phyloP scores from a whole-genome alignment of 92 coral and sea anemone species.

The Chrysogorgia sp. region DNA sequence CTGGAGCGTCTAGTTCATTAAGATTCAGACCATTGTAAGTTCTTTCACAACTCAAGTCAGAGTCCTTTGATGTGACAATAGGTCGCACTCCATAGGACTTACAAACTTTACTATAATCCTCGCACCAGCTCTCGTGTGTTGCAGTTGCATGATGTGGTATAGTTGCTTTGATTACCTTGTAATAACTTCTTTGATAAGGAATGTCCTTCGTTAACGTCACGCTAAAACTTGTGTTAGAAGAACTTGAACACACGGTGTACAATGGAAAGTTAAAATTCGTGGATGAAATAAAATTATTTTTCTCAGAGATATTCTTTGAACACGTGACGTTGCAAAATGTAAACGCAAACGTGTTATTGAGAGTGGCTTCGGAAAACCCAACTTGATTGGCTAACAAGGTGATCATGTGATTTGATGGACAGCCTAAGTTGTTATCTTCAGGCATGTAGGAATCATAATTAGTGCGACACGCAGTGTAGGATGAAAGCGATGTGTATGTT shows the following conservation, averaged over 20 bases:
- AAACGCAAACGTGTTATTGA: constrained; percentile 49
- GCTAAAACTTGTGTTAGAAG: constrained; percentile 49
- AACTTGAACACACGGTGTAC: constrained; percentile 52
- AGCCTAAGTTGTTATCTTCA: constrained; percentile 31
- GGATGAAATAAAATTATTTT: constrained; percentile 41
- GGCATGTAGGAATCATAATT: constrained; percentile 53
- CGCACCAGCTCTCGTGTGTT: constrained; percentile 54
- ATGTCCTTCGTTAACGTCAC: constrained; percentile 43
- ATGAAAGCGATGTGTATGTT: neutral
- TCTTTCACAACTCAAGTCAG: constrained; percentile 35
- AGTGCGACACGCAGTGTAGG: constrained; percentile 46
- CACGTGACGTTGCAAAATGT: constrained; percentile 54
- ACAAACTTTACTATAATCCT: constrained; percentile 57
- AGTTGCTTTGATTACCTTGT: constrained; percentile 53
- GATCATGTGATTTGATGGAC: constrained; percentile 43
- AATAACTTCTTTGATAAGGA: constrained; percentile 44
- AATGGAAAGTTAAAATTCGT: constrained; percentile 31
- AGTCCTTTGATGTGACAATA: constrained; percentile 42
- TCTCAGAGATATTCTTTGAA: constrained; percentile 39
- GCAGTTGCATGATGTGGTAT: constrained; percentile 29
- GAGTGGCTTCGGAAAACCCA: constrained; percentile 43
- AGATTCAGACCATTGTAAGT: constrained; percentile 40
- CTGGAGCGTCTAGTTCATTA: constrained; percentile 52
- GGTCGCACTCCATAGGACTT: constrained; percentile 53
- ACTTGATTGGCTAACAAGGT: constrained; percentile 11